Evolutionary conservation across 2,797 vertebrate species (phyloP).

Genomic region (Tenualosa ilisha): DNA sequence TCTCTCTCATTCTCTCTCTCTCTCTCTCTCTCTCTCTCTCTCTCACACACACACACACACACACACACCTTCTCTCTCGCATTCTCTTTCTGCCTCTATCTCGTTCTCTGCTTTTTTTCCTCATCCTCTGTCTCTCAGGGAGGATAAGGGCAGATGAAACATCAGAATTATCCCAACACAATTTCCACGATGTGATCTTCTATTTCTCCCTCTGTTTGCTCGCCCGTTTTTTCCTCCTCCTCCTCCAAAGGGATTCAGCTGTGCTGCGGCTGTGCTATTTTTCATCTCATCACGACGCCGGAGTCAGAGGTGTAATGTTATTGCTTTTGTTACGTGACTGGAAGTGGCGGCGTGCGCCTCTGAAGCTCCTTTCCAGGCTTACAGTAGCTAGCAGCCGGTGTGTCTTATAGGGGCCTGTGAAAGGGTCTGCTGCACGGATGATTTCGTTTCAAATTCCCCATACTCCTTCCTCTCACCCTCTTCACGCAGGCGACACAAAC

Average conservation of each 20-base stretch:
- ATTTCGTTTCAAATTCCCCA: conserved; percentile 33
- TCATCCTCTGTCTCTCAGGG: conserved; percentile 22
- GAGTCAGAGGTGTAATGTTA: conserved; percentile 40
- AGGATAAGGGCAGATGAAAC: conserved; percentile 35
- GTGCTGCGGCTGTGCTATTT: conserved; percentile 28
- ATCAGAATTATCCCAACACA: conserved; percentile 29
- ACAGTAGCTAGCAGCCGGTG: conserved; percentile 27
- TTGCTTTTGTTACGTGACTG: conserved; percentile 51
- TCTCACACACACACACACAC: too few species aligned
- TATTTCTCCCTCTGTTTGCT: conserved; percentile 33
- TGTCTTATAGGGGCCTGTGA: conserved; percentile 16
- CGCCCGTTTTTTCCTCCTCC: conserved; percentile 13
- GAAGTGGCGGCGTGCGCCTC: neutral
- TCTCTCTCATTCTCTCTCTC: neutral
- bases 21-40: neutral
- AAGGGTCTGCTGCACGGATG: conserved; percentile 28
- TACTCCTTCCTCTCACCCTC: neutral
- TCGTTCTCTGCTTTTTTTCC: neutral
- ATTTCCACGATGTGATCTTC: conserved; percentile 28
- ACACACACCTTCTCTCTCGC: neutral
- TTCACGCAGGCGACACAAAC: neutral
- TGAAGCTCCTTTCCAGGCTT: conserved; percentile 42
- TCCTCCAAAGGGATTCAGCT: conserved; percentile 42
- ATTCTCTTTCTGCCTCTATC: neutral
- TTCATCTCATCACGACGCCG: conserved; percentile 43